These are phyloP conservation scores for Eidolon dupreanum DNA, from an alignment of 2,797 vertebrate species.

Conservation along the genomic window DNA sequence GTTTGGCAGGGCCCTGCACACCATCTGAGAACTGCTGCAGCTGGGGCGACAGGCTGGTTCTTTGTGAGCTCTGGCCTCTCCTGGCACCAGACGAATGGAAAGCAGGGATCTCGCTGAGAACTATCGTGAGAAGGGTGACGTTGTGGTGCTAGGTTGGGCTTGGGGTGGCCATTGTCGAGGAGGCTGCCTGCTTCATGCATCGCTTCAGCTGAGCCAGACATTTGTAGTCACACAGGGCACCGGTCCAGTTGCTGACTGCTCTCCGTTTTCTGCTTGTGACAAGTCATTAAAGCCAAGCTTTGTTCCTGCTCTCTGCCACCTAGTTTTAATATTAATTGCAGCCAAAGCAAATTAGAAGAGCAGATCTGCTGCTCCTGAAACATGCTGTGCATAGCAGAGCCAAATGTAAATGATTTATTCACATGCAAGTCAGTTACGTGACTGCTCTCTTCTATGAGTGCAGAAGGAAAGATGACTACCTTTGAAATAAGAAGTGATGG, in stretches of 20 bases:
- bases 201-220: neutral
- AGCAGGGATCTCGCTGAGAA: neutral
- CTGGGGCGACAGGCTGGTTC: fast-evolving
- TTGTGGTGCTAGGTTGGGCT: neutral
- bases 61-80: neutral
- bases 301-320: conserved; percentile 61
- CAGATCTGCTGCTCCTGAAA: conserved; percentile 67
- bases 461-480: neutral
- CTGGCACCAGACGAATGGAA: neutral
- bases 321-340: conserved; percentile 72
- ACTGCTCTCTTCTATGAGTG: conserved; percentile 60
- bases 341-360: conserved; percentile 76
- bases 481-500: neutral
- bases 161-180: neutral
- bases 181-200: neutral
- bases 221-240: neutral
- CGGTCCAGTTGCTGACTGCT: conserved; percentile 43
- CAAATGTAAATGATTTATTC: conserved; percentile 56
- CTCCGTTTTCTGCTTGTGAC: conserved; percentile 57
- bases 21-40: neutral
- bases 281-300: conserved; percentile 55
- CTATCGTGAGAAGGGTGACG: neutral
- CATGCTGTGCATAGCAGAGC: neutral
- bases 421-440: conserved; percentile 4
- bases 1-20: fast-evolving